Evolutionary conservation across 1,140 invertebrate genomes (phyloP), one percentile per base, ranked within the genome.

Genomic region (Scylla paramamosain): DNA sequence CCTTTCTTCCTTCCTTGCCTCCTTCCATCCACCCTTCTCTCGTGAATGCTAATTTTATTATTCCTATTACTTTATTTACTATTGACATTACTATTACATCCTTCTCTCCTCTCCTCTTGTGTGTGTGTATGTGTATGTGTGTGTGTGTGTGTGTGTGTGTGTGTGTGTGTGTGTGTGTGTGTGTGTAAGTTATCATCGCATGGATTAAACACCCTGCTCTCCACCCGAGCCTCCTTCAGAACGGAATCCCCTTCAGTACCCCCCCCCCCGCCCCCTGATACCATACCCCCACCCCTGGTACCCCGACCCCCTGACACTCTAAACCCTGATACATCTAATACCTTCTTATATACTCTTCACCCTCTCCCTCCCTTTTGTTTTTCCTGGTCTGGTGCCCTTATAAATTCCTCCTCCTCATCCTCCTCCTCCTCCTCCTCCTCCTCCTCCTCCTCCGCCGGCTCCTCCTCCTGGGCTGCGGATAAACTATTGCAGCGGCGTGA

Each of bases 61-160:
- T 88, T n/a, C 32, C n/a, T 88, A 32, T 16, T 82, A 32, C 16
- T 16, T 25, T 16, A 25, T 16, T 87, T n/a, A 29, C 4, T 88
- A 14, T 88, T n/a, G 4, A 2, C 32, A 32, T 88, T n/a, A 29
- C 4, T 16, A 32, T 88, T 4, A 29, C n/a, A 29, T 4, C 32
- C n/a, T 88, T n/a, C 32, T n/a, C 16, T n/a, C 32, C n/a, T 3
- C 4, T 6, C n/a, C 32, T n/a, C 32, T n/a, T 88, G 2, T 31
- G n/a, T 88, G 86, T 28, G 32, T 88, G 86, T 88, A 14, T 88
- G 86, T 88, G 86, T 88, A 14, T 88, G 86, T 88, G 86, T 88
- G 86, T 88, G 86, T 88, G 86, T 88, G 86, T 88, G 86, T 88
- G 86, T 88, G 86, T 88, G 86, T 6, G 86, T 6, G 86, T 6